Evolutionary conservation across 2,113 vertebrate species (phyloP).

Genomic region (Atractosteus spatula): DNA sequence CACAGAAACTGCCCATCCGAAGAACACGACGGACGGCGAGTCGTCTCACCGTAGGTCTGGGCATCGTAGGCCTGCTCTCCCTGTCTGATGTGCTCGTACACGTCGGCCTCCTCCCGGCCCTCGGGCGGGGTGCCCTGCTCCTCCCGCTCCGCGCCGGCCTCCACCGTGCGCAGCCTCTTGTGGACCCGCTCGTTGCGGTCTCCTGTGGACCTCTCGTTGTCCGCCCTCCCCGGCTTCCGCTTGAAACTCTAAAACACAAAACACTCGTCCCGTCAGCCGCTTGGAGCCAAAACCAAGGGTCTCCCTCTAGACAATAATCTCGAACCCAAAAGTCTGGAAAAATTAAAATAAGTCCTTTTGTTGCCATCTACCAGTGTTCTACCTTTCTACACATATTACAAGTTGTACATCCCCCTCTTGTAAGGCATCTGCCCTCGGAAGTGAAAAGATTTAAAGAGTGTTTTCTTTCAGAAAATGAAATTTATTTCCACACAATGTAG

Average conservation of each 20-base stretch:
- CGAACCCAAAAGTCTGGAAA: too few species aligned
- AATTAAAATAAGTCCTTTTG: too few species aligned
- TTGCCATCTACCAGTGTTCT: too few species aligned
- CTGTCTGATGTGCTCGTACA: conserved; percentile 83
- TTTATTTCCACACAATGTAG: too few species aligned
- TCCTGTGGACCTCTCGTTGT: conserved; percentile 82
- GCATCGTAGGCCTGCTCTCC: conserved; percentile 73
- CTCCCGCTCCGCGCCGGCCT: conserved; percentile 50
- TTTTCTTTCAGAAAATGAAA: too few species aligned
- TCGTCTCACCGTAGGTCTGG: conserved; percentile 84
- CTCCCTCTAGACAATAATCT: too few species aligned
- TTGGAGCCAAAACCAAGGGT: not conserved
- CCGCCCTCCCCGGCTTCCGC: conserved; percentile 85
- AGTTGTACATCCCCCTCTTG: too few species aligned
- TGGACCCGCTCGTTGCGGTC: conserved; percentile 77
- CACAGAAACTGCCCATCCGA: not conserved
- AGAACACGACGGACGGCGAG: conserved; percentile 1
- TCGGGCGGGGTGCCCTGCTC: conserved; percentile 44
- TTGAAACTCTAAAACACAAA: conserved; percentile 79
- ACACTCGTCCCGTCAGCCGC: not conserved
- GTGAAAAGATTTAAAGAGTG: too few species aligned
- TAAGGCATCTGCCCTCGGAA: too few species aligned
- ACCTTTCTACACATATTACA: too few species aligned
- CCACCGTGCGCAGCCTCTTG: conserved; percentile 82
- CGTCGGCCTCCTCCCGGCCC: conserved; percentile 72